Evolutionary conservation across 2,797 vertebrate genomes (phyloP).

Genomic region (Mastacembelus armatus): DNA sequence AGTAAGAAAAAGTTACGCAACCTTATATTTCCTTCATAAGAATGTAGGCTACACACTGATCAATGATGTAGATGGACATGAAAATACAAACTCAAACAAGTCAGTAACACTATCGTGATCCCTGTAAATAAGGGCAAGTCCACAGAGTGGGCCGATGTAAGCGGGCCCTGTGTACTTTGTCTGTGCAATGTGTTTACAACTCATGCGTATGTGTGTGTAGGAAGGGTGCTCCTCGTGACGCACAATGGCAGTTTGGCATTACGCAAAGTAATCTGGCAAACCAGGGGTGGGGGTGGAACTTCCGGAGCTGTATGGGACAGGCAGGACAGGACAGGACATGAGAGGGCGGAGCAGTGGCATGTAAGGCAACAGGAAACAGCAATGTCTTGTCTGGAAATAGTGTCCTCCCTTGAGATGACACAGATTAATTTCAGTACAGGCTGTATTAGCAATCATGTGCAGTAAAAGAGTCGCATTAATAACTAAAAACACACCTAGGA

Average conservation of each 20-base stretch:
- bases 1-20: slow-evolving; percentile 21
- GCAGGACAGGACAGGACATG: slow-evolving; percentile 46
- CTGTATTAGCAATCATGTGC: not conserved
- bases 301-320: slow-evolving; percentile 60
- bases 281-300: slow-evolving; percentile 62
- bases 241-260: slow-evolving; percentile 73
- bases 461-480: not conserved
- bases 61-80: slow-evolving; percentile 14
- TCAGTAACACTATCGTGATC: slow-evolving; percentile 21
- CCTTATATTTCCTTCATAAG: slow-evolving; percentile 23
- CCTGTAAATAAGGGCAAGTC: slow-evolving; percentile 62
- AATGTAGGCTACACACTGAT: not conserved
- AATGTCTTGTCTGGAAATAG: slow-evolving; percentile 17
- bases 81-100: slow-evolving; percentile 37
- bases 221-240: slow-evolving; percentile 78
- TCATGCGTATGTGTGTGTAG: slow-evolving; percentile 51
- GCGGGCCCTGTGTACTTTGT: slow-evolving; percentile 25
- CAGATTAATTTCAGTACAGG: slow-evolving; percentile 24
- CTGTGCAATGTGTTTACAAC: slow-evolving; percentile 55
- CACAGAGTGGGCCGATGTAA: slow-evolving; percentile 28
- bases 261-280: slow-evolving; percentile 64
- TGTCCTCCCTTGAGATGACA: slow-evolving; percentile 39
- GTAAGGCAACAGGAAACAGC: slow-evolving; percentile 60
- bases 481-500: not conserved
- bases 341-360: slow-evolving; percentile 40